Conservation (phyloP, 2,797 vertebrate species). For the Hybognathus amarus region DNA sequence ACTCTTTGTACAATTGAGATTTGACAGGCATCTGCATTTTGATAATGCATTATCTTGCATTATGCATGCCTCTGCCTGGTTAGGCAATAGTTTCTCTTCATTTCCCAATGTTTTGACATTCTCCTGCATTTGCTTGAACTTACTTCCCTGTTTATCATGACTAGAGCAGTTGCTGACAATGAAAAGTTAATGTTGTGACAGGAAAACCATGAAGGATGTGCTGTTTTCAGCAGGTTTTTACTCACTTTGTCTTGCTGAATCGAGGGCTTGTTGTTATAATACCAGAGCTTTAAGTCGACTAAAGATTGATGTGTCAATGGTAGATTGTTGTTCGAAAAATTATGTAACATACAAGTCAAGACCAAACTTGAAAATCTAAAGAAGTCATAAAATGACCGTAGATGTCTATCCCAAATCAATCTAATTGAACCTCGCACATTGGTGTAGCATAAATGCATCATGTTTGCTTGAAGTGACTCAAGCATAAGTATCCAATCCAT, state of each 20-base stretch:
- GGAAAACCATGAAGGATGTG: conserved; percentile 34
- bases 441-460: background rate
- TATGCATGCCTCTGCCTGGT: background rate
- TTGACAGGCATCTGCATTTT: background rate
- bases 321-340: background rate
- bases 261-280: background rate
- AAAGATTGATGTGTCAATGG: background rate
- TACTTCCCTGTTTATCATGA: conserved; percentile 37
- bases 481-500: background rate
- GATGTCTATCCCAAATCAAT: background rate
- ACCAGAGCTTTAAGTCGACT: background rate
- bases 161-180: conserved; percentile 30
- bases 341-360: background rate
- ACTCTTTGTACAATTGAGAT: background rate
- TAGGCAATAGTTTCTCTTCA: conserved; percentile 10
- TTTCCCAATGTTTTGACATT: conserved; percentile 23
- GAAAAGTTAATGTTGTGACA: conserved; percentile 22
- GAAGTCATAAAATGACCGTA: background rate
- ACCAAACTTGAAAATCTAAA: background rate
- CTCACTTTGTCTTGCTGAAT: conserved; percentile 24
- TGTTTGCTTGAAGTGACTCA: background rate
- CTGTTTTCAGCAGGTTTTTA: conserved; percentile 43
- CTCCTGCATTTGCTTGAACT: background rate
- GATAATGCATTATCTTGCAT: conserved; percentile 17
- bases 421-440: background rate